Percentiles rank a stretch among this genome's conserved stretches.
Evolutionary conservation across 2,888 invertebrate genomes (phyloP).

Genomic region (Andrena hattorfiana): DNA sequence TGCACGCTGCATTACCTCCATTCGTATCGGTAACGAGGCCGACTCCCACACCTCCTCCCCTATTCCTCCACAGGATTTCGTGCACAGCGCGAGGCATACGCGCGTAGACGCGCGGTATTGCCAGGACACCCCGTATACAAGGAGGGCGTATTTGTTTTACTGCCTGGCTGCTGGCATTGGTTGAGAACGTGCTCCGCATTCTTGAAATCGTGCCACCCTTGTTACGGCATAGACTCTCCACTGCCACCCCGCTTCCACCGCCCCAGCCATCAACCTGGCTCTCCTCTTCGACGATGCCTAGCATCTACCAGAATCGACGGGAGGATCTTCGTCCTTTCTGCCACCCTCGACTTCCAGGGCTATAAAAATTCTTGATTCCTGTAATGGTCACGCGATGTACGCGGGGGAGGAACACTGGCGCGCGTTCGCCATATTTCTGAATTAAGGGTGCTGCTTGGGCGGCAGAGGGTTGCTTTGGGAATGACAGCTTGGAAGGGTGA

Average conservation of each 20-base stretch:
- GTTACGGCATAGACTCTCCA: constrained; percentile 77
- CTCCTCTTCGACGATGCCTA: constrained; percentile 54
- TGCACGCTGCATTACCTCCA: constrained; percentile 67
- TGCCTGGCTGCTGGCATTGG: constrained; percentile 84
- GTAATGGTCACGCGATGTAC: constrained; percentile 74
- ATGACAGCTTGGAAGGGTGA: background rate
- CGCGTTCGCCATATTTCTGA: constrained; percentile 10
- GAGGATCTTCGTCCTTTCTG: constrained; percentile 63
- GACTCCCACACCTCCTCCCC: constrained; percentile 23
- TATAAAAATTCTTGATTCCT: constrained; percentile 79
- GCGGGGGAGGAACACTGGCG: constrained; percentile 9
- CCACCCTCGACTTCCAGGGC: constrained; percentile 43
- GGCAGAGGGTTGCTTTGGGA: background rate
- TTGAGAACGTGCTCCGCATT: constrained; percentile 85
- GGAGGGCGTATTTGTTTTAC: constrained; percentile 85
- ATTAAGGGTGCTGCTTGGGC: background rate
- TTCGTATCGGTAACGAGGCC: constrained; percentile 77
- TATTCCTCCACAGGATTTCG: constrained; percentile 29
- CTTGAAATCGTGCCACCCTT: constrained; percentile 84
- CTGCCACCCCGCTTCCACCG: constrained; percentile 44
- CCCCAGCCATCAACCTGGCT: constrained; percentile 57
- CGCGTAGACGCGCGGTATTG: constrained; percentile 64
- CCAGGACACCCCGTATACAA: constrained; percentile 79
- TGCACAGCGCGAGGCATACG: constrained; percentile 17
- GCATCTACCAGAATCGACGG: constrained; percentile 47